phyloP scores from a whole-genome alignment of 1,140 invertebrate species.

The Tachypleus tridentatus region DNA sequence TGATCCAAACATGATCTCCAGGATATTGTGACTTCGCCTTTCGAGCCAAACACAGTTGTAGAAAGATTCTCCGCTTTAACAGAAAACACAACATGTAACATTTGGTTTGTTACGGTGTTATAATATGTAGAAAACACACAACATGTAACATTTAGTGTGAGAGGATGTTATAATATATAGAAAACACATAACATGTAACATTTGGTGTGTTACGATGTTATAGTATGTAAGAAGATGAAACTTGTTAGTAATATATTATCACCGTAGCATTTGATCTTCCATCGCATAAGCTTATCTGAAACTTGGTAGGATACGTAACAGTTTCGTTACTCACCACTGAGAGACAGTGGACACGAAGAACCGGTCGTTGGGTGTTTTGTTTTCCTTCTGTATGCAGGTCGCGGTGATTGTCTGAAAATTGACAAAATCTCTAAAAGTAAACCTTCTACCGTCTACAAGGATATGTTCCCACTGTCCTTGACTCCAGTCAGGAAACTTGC shows the following conservation, averaged over 20 bases:
- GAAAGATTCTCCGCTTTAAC: conserved; percentile 45
- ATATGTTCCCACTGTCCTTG: conserved; percentile 48
- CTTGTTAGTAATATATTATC: too few species aligned
- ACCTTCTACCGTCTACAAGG: conserved; percentile 45
- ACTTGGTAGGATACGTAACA: neutral
- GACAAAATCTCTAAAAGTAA: conserved; percentile 49
- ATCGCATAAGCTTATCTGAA: neutral
- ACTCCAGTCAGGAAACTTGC: conserved; percentile 50
- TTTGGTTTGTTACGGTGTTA: too few species aligned
- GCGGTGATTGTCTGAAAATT: conserved; percentile 49
- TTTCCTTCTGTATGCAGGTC: conserved; percentile 37
- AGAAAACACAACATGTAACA: too few species aligned
- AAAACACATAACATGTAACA: too few species aligned
- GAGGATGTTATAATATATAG: too few species aligned
- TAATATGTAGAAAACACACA: too few species aligned
- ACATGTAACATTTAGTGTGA: too few species aligned
- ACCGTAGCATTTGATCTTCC: neutral
- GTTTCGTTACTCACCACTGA: conserved; percentile 37
- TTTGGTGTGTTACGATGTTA: too few species aligned
- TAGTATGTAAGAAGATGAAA: too few species aligned
- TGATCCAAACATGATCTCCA: conserved; percentile 36
- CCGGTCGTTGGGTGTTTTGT: conserved; percentile 31
- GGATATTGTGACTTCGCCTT: conserved; percentile 47
- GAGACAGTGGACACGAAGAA: conserved; percentile 41
- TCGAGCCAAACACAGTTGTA: conserved; percentile 52